phyloP scores from a whole-genome alignment of 2,797 vertebrate genomes.

The Dipus sagitta region DNA sequence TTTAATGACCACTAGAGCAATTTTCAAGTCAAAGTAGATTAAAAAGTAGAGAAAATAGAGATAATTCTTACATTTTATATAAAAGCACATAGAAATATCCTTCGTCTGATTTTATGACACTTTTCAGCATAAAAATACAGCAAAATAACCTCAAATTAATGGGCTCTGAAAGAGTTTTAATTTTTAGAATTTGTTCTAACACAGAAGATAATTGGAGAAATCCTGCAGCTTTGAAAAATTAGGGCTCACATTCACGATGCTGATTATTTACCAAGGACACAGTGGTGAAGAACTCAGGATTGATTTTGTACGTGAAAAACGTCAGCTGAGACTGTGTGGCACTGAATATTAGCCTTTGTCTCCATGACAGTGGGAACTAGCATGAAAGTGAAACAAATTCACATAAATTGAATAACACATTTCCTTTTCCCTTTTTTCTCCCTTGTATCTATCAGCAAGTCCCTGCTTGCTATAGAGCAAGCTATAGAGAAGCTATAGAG shows the following conservation, averaged over 20 bases:
- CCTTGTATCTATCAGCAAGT: neutral
- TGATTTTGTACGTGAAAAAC: slow-evolving; percentile 12
- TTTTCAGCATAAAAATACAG: neutral
- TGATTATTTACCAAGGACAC: slow-evolving; percentile 38
- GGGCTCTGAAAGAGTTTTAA: slow-evolving; percentile 48
- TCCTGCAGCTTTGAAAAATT: slow-evolving; percentile 29
- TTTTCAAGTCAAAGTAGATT: slow-evolving; percentile 67
- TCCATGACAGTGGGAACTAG: slow-evolving; percentile 46
- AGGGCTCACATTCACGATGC: slow-evolving; percentile 17
- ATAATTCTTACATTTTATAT: slow-evolving; percentile 21
- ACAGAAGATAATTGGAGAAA: slow-evolving; percentile 36
- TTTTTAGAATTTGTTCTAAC: slow-evolving; percentile 40
- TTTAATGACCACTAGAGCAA: slow-evolving; percentile 79
- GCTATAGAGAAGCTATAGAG: too few species aligned
- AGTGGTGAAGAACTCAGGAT: slow-evolving; percentile 9
- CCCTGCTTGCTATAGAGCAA: neutral
- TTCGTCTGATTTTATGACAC: slow-evolving; percentile 49
- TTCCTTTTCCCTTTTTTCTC: slow-evolving; percentile 9
- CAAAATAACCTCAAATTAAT: slow-evolving; percentile 29
- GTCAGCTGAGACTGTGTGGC: neutral
- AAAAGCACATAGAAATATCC: neutral
- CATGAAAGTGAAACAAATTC: slow-evolving; percentile 54
- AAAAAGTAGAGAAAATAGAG: slow-evolving; percentile 70
- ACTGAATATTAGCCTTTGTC: slow-evolving; percentile 35
- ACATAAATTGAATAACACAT: slow-evolving; percentile 18